A percentile compares a stretch with the other conserved stretches of the same genome.
Conservation (phyloP, 2,888 invertebrate genomes). For the Ariolimax columbianus region DNA sequence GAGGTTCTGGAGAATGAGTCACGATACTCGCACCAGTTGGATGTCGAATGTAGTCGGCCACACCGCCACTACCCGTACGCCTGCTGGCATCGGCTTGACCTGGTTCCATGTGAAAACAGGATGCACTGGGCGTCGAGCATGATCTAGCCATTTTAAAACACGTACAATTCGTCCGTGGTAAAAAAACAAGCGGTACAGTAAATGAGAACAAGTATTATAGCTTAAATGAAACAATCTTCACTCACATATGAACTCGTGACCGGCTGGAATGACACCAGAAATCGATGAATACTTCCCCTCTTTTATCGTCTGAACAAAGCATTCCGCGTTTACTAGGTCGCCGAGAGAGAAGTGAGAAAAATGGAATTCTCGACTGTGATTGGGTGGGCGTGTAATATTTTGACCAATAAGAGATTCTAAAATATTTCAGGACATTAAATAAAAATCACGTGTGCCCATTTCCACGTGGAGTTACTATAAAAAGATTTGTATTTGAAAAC, state of each 20-base stretch:
- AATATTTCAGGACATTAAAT: neutral
- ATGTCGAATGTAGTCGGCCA: neutral
- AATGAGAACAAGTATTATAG: neutral
- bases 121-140: neutral
- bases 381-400: neutral
- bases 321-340: slow-evolving; percentile 27
- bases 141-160: neutral
- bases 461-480: slow-evolving; percentile 41
- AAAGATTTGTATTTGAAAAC: slow-evolving; percentile 22
- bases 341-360: slow-evolving; percentile 14
- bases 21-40: neutral
- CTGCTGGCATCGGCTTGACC: slow-evolving; percentile 22
- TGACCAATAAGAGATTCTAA: slow-evolving; percentile 12
- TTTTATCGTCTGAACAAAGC: slow-evolving; percentile 31
- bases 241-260: slow-evolving; percentile 17
- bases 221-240: neutral
- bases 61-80: neutral
- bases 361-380: slow-evolving; percentile 4
- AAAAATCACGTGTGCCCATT: neutral
- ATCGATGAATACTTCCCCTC: slow-evolving; percentile 16
- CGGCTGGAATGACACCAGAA: slow-evolving; percentile 16
- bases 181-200: neutral
- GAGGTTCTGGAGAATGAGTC: slow-evolving; percentile 20
- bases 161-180: neutral
- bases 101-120: slow-evolving; percentile 1